Percentiles rank a stretch among this genome's conserved stretches.
phyloP scores from a whole-genome alignment of 2,113 vertebrate species.

The Hippocampus barbouri region DNA sequence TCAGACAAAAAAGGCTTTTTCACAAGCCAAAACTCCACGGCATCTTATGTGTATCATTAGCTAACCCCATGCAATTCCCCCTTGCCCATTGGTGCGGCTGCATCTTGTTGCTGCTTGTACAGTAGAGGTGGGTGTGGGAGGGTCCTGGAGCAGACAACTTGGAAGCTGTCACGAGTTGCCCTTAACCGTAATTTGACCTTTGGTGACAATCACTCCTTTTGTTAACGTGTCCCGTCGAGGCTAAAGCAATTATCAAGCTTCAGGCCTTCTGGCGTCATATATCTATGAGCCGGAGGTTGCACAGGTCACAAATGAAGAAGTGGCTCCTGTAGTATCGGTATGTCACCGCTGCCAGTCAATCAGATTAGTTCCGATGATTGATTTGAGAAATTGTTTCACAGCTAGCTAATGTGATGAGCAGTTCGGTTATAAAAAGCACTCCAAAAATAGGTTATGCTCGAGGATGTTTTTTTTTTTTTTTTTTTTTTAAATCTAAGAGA shows the following conservation, averaged over 20 bases:
- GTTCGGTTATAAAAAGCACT: not conserved
- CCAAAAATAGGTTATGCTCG: not conserved
- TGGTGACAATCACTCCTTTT: slow-evolving; percentile 58
- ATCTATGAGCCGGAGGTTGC: slow-evolving; percentile 44
- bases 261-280: slow-evolving; percentile 43
- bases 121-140: slow-evolving; percentile 12
- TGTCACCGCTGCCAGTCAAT: slow-evolving; percentile 41
- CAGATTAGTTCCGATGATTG: slow-evolving; percentile 29
- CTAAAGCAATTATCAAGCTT: slow-evolving; percentile 57
- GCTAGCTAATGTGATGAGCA: slow-evolving; percentile 6
- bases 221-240: slow-evolving; percentile 46
- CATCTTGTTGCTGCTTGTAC: not conserved
- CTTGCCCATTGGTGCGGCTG: slow-evolving; percentile 6
- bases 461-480: not conserved
- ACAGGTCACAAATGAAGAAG: slow-evolving; percentile 43
- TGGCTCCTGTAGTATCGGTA: slow-evolving; percentile 30
- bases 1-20: slow-evolving; percentile 12
- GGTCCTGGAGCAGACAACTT: slow-evolving; percentile 14
- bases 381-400: slow-evolving; percentile 29
- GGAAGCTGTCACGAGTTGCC: slow-evolving; percentile 45
- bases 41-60: slow-evolving; percentile 14
- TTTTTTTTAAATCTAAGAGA: slow-evolving; percentile 13
- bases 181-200: slow-evolving; percentile 53
- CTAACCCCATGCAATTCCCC: slow-evolving; percentile 5
- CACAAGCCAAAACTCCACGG: slow-evolving; percentile 6